Conservation (phyloP, 2,888 invertebrate genomes). For the Lacanobia wlatinum region DNA sequence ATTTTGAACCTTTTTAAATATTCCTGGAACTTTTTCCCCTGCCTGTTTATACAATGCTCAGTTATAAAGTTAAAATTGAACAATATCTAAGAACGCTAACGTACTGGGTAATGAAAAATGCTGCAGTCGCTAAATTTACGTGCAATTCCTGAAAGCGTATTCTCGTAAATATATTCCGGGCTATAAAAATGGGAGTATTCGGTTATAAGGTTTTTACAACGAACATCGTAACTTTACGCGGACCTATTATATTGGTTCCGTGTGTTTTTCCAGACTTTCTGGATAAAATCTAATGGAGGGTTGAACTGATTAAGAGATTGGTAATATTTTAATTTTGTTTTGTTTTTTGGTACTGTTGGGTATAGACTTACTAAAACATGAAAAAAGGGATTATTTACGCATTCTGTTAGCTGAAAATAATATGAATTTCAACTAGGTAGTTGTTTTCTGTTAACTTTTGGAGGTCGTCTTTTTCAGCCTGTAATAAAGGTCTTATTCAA, state of each 20-base stretch:
- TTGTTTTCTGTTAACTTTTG: background rate
- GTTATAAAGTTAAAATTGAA: conserved; percentile 60
- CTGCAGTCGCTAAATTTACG: conserved; percentile 81
- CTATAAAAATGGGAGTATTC: conserved; percentile 85
- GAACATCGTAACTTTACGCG: conserved; percentile 75
- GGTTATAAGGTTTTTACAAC: conserved; percentile 85
- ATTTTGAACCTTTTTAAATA: no score
- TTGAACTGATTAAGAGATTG: conserved; percentile 5
- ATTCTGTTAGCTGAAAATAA: no score
- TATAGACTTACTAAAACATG: background rate
- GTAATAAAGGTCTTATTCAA: background rate
- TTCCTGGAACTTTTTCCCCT: background rate
- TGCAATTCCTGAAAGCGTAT: conserved; percentile 83
- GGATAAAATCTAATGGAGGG: conserved; percentile 5
- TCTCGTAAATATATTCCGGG: conserved; percentile 86
- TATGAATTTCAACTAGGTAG: background rate
- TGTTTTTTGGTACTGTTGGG: background rate
- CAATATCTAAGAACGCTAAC: conserved; percentile 56
- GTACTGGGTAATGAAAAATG: conserved; percentile 78
- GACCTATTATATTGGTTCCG: conserved; percentile 59
- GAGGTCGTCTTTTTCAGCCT: background rate
- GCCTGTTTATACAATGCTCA: conserved; percentile 9
- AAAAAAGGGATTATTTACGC: no score
- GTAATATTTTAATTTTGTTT: background rate
- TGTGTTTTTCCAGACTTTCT: conserved; percentile 53